These are phyloP conservation scores for Lepidurus couesii DNA, from an alignment of 1,140 invertebrate species.

Conservation along the genomic window DNA sequence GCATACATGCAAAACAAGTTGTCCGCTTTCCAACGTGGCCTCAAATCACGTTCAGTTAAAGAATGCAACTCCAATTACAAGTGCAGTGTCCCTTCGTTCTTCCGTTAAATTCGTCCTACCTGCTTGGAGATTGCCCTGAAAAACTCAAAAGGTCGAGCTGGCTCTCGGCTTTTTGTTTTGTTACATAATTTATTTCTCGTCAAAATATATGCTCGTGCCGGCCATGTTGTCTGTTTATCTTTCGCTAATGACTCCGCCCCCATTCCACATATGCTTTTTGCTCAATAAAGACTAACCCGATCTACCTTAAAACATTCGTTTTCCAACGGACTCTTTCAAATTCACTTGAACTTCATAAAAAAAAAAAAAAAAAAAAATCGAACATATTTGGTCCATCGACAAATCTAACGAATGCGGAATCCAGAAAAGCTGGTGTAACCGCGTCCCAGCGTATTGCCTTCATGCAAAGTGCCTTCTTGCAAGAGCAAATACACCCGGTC, in stretches of 20 bases:
- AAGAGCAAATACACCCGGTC: slow-evolving; percentile 37
- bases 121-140: background rate
- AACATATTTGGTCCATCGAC: background rate
- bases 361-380: too few relatives aligned
- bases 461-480: slow-evolving; percentile 37
- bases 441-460: slow-evolving; percentile 33
- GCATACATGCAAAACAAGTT: slow-evolving; percentile 33
- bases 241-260: background rate
- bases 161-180: slow-evolving; percentile 1
- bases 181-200: slow-evolving; percentile 10
- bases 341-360: too few relatives aligned
- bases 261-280: background rate
- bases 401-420: slow-evolving; percentile 36
- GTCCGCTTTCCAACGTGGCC: slow-evolving; percentile 29
- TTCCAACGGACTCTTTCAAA: too few relatives aligned
- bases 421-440: slow-evolving; percentile 39
- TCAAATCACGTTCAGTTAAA: slow-evolving; percentile 16
- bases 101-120: background rate
- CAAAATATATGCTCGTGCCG: background rate
- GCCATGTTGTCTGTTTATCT: slow-evolving; percentile 22
- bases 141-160: background rate
- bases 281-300: background rate
- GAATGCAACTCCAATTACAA: slow-evolving; percentile 25
- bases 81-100: slow-evolving; percentile 27
- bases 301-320: slow-evolving; percentile 8